These are phyloP conservation scores for Prietella phreatophila DNA, from an alignment of 2,113 vertebrate genomes.

Conservation along the genomic window DNA sequence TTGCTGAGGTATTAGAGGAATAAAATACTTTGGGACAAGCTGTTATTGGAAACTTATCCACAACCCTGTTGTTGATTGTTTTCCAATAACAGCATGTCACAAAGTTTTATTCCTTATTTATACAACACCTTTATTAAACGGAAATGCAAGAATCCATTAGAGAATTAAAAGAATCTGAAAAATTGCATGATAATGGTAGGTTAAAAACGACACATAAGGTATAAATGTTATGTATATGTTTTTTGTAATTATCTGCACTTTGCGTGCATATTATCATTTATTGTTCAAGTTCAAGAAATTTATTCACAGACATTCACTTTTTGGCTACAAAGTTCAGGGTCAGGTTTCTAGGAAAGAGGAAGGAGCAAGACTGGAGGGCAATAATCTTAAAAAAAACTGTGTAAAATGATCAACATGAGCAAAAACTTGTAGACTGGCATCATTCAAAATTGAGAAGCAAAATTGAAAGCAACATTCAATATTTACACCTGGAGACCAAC, in stretches of 20 bases:
- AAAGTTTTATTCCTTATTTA: not conserved
- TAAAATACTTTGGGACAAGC: not conserved
- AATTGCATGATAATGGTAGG: not conserved
- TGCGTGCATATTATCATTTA: not conserved
- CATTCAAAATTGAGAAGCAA: not conserved
- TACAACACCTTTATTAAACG: not conserved
- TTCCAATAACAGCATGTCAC: not conserved
- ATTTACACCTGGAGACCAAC: not conserved
- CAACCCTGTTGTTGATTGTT: not conserved
- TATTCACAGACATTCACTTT: not conserved
- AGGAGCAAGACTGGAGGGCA: not conserved
- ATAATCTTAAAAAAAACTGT: not conserved
- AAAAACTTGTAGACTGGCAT: not conserved
- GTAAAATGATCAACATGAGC: not conserved
- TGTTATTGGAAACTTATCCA: not conserved
- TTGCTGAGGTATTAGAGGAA: not conserved
- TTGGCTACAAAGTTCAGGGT: not conserved
- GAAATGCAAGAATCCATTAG: not conserved
- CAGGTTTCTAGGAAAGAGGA: not conserved
- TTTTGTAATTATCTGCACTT: not conserved
- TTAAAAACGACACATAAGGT: not conserved
- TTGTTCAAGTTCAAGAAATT: not conserved
- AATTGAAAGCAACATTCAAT: not conserved
- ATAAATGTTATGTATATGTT: not conserved
- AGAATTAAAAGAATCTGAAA: not conserved